A percentile compares a stretch with the other conserved stretches of the same genome.
Conservation (phyloP, 1,140 invertebrate genomes). For the Drosophila funebris region DNA sequence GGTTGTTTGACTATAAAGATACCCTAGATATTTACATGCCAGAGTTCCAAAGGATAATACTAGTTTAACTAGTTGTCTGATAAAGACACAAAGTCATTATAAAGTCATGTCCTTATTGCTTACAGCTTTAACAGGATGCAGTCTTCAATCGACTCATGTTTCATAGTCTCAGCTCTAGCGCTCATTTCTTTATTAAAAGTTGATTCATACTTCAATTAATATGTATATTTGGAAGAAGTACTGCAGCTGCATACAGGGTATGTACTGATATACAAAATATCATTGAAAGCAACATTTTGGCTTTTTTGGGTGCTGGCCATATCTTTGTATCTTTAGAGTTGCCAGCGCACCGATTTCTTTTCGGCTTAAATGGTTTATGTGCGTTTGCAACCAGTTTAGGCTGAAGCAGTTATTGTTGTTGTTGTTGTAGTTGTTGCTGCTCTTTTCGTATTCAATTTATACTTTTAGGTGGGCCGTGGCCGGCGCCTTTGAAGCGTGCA, state of each 20-base stretch:
- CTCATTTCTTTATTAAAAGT: too few species aligned
- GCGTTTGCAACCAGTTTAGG: conserved; percentile 77
- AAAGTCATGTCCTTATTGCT: too few species aligned
- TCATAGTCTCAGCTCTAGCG: too few species aligned
- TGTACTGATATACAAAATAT: conserved; percentile 41
- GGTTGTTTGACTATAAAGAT: background rate
- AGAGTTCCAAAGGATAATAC: background rate
- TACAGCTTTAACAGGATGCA: too few species aligned
- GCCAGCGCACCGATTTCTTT: conserved; percentile 71
- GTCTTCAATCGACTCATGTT: too few species aligned
- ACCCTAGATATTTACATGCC: conserved; percentile 5
- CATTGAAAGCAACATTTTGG: conserved; percentile 59
- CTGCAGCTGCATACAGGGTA: conserved; percentile 5
- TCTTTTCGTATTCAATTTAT: conserved; percentile 59
- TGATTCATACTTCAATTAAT: background rate
- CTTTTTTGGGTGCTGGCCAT: conserved; percentile 18
- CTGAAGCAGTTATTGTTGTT: conserved; percentile 19
- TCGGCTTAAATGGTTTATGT: conserved; percentile 81
- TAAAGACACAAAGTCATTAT: too few species aligned
- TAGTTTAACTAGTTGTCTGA: too few species aligned
- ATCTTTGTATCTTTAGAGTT: conserved; percentile 69
- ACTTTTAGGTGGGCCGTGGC: conserved; percentile 72
- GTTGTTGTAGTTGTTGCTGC: conserved; percentile 10
- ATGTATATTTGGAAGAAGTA: background rate
- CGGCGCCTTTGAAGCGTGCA: conserved; percentile 76